Base-by-base conservation (phyloP, 2,797 vertebrate species). In the Coregonus suidteri region DNA sequence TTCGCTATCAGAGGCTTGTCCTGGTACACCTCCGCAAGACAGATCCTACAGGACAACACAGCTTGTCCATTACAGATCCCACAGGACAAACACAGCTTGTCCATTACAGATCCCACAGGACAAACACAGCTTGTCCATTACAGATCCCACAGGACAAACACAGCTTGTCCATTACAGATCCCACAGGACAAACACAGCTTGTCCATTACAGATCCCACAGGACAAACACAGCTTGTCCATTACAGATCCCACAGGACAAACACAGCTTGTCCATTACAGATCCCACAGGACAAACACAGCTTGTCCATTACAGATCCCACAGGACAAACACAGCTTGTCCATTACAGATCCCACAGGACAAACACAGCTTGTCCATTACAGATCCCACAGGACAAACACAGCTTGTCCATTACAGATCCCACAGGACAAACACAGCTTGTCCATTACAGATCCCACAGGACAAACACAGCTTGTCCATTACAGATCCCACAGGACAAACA, bases 1-100 rank as follows among this genome's bases (percentile, higher is more conserved):
- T 93, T 91, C 0, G 84, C 94, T 75, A 96, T 89, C 11, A 99
- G 92, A 5, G 87, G 74, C 92, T 96, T 96, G 84, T 99, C 97
- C 89, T 99, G 97, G 89, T 96, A 96, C 66, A 97, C 96, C 86
- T 99, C 98, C 4, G 97, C 97, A 79, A 99, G 91, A 86, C 97
- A 98, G 75, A 98, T 96, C 92, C 98, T 99, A 89, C 47, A 85
- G 59, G 41, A 74, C 47, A 75, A 20, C 59, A 75, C 37, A 34
- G 15, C 25, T 64, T 20, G 62, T 4, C 59, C 52, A 30, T 16
- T 35, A 52, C 34, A 35, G 34, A 35, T 35, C 34, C 0, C 34
- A 35, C 34, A 35, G 34, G 34, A 4, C 0, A 3, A 35, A 4
- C 34, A 35, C 34, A 35, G 34, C 34, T 4, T 35, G 34, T 35